Percentiles rank a stretch among this genome's conserved stretches.
Evolutionary conservation across 1,140 invertebrate species (phyloP).

Genomic region (Danaus plexippus): DNA sequence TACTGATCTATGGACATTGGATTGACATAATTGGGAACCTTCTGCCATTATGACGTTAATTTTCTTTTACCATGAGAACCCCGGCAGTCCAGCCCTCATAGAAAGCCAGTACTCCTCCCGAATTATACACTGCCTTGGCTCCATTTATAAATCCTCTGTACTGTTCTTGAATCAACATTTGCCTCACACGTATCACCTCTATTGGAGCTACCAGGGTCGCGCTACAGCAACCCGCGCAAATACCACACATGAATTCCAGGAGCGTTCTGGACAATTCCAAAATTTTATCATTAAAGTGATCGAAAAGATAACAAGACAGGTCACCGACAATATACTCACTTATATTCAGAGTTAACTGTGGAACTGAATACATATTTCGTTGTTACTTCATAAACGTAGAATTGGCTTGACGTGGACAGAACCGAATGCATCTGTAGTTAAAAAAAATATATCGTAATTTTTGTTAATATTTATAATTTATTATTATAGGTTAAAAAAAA

Average conservation of each 20-base stretch:
- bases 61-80: slow-evolving; percentile 21
- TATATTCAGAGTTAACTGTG: slow-evolving; percentile 20
- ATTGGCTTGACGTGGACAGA: slow-evolving; percentile 41
- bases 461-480: slow-evolving; percentile 3
- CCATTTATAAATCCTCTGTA: slow-evolving; percentile 46
- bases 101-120: slow-evolving; percentile 46
- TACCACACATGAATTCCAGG: slow-evolving; percentile 38
- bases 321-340: slow-evolving; percentile 25
- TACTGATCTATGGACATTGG: no score
- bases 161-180: slow-evolving; percentile 51
- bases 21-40: no score
- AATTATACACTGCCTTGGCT: slow-evolving; percentile 39
- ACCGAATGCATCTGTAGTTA: slow-evolving; percentile 48
- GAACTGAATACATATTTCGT: slow-evolving; percentile 33
- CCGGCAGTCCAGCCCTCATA: slow-evolving; percentile 48
- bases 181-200: slow-evolving; percentile 53
- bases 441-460: no score
- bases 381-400: slow-evolving; percentile 50
- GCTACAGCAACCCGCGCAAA: slow-evolving; percentile 40
- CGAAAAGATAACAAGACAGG: slow-evolving; percentile 1
- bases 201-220: slow-evolving; percentile 42
- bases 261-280: slow-evolving; percentile 13
- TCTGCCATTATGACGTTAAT: neutral
- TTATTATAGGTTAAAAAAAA: no score
- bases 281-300: neutral